Evolutionary conservation across 2,797 vertebrate species (phyloP), one percentile per base, ranked within the genome.

Genomic region (Chelon labrosus): DNA sequence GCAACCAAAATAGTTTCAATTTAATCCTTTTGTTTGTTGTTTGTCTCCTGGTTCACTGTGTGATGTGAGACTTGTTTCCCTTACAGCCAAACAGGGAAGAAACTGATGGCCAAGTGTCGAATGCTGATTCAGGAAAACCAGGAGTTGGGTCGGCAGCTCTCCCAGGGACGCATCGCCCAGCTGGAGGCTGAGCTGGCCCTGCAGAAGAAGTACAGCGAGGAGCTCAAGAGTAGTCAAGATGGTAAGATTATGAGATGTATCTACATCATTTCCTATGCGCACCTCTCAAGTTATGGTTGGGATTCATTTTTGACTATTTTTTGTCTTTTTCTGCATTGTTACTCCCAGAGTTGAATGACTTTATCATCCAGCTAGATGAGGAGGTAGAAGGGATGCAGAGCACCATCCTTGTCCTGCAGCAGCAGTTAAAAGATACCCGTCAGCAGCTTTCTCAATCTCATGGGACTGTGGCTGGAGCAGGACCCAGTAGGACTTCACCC

Each of bases 111-210:
- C 94, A 99, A 99, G 94, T 99, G 98, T 95, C 97, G 98, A 92
- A 99, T 99, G 98, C 96, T 99, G 96, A 99, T 99, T 95, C 98
- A 99, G 94, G 98, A 99, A 94, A 99, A 99, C 94, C 98, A 99
- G 95, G 98, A 99, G 93, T 86, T 99, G 93, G 98, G 98, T 85
- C 96, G 98, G 92, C 98, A 99, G 95, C 96, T 99, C 87, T 99
- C 98, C 86, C 98, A 99, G 95, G 98, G 98, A 80, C 97, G 98
- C 82, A 98, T 99, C 86, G 98, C 98, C 88, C 98, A 99, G 89
- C 96, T 99, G 93, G 98, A 99, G 94, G 98, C 98, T 63, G 98
- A 99, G 93, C 93, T 99, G 91, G 98, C 98, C 88, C 95, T 99
- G 85, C 98, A 99, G 95, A 99, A 99, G 95, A 99, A 99, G 91